These are phyloP conservation scores for Philypnodon macrostomus DNA, from an alignment of 2,797 vertebrate genomes.

Conservation along the genomic window DNA sequence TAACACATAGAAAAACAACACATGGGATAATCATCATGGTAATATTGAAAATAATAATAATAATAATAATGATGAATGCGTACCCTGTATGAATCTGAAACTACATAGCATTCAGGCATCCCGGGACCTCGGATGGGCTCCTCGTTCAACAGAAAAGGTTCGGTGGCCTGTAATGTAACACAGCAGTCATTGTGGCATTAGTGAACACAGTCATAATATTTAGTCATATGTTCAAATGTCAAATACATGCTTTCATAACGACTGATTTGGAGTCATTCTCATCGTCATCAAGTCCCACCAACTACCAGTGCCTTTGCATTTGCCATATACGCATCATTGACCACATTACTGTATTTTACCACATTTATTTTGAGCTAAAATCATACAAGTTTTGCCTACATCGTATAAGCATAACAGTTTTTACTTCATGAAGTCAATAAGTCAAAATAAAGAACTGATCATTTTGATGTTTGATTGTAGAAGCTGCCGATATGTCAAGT, in stretches of 20 bases:
- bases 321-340: no score
- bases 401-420: no score
- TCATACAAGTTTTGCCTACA: no score
- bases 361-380: no score
- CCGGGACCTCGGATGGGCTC: conserved; percentile 82
- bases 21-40: conserved; percentile 48
- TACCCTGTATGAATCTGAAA: conserved; percentile 86
- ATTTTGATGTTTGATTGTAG: no score
- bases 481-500: no score
- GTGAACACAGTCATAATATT: conserved; percentile 22
- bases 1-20: conserved; percentile 67
- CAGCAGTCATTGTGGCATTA: conserved; percentile 61
- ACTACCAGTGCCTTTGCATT: neutral
- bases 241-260: conserved; percentile 4
- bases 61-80: conserved; percentile 62
- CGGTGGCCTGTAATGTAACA: conserved; percentile 80
- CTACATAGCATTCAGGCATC: conserved; percentile 85
- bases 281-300: conserved; percentile 4
- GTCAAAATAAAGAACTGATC: no score
- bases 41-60: conserved; percentile 52
- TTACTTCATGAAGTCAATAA: no score
- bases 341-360: no score
- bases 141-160: conserved; percentile 84
- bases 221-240: conserved; percentile 13
- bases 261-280: neutral